These are phyloP conservation scores for Periophthalmus magnuspinnatus DNA, from an alignment of 2,797 vertebrate genomes.

Conservation along the genomic window DNA sequence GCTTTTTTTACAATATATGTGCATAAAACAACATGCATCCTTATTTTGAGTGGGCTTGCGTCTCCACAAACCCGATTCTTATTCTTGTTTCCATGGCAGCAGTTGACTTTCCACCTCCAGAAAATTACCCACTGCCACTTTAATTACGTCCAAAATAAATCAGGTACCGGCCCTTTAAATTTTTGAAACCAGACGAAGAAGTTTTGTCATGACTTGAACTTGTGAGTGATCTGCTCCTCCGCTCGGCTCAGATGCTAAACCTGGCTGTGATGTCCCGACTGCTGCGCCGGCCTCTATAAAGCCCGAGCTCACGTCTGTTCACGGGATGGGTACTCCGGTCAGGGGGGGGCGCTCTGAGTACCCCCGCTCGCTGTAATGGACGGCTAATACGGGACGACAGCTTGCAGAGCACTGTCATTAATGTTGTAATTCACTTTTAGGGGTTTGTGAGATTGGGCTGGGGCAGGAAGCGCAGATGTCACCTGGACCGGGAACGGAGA, in stretches of 20 bases:
- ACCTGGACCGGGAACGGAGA: constrained; percentile 70
- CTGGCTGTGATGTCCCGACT: background rate
- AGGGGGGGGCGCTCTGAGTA: constrained; percentile 43
- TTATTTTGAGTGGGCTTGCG: too few species aligned
- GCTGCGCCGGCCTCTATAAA: constrained; percentile 27
- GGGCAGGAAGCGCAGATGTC: constrained; percentile 77
- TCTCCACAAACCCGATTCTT: too few species aligned
- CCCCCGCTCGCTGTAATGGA: constrained; percentile 69
- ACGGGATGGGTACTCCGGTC: constrained; percentile 23
- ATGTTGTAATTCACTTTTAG: constrained; percentile 79
- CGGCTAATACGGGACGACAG: constrained; percentile 72
- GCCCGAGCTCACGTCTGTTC: constrained; percentile 33
- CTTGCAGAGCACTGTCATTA: constrained; percentile 77
- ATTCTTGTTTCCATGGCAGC: too few species aligned
- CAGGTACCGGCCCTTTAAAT: too few species aligned
- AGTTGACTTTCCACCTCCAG: too few species aligned
- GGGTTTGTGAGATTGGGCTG: constrained; percentile 69
- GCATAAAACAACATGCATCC: too few species aligned
- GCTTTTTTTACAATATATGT: too few species aligned
- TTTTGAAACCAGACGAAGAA: background rate
- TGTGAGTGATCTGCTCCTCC: background rate
- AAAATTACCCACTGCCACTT: too few species aligned
- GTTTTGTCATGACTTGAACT: background rate
- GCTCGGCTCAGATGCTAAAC: background rate
- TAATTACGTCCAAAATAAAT: too few species aligned